These are phyloP conservation scores for Lordiphosa andalusiaca DNA, from an alignment of 2,888 invertebrate species.

Conservation along the genomic window DNA sequence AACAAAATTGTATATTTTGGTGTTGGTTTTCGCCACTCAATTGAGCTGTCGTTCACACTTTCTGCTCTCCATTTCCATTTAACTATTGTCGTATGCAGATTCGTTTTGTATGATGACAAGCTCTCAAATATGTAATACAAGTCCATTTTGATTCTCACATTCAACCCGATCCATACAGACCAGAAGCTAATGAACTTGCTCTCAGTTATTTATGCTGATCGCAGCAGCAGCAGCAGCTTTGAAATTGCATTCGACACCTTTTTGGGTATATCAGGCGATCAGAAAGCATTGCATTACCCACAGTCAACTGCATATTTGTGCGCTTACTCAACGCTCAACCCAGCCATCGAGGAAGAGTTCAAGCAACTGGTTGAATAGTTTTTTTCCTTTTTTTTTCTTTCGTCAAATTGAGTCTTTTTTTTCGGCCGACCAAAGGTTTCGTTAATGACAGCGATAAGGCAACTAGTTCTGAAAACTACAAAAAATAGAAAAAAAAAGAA, in stretches of 20 bases:
- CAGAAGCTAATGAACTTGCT: conserved; percentile 36
- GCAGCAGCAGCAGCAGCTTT: conserved; percentile 12
- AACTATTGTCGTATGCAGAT: too few species aligned
- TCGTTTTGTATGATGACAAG: conserved; percentile 3
- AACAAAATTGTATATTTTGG: too few species aligned
- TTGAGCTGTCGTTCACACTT: too few species aligned
- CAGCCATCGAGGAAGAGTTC: background rate
- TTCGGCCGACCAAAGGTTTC: conserved; percentile 20
- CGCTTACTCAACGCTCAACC: conserved; percentile 7
- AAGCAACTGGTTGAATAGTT: conserved; percentile 1
- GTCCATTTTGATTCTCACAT: conserved; percentile 3
- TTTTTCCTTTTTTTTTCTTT: conserved; percentile 6
- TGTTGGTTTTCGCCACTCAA: too few species aligned
- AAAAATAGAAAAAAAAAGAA: conserved; percentile 14
- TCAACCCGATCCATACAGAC: background rate
- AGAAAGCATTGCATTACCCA: too few species aligned
- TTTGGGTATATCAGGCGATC: background rate
- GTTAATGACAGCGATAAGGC: conserved; percentile 52
- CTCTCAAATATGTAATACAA: conserved; percentile 5
- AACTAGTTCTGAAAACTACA: conserved; percentile 45
- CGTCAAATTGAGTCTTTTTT: background rate
- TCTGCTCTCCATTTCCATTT: too few species aligned
- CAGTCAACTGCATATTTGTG: conserved; percentile 8
- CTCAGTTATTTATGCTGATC: conserved; percentile 14
- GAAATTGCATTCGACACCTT: conserved; percentile 19